Evolutionary conservation across 2,113 vertebrate genomes (phyloP), one percentile per base, ranked within the genome.

Genomic region (Seriola rivoliana): DNA sequence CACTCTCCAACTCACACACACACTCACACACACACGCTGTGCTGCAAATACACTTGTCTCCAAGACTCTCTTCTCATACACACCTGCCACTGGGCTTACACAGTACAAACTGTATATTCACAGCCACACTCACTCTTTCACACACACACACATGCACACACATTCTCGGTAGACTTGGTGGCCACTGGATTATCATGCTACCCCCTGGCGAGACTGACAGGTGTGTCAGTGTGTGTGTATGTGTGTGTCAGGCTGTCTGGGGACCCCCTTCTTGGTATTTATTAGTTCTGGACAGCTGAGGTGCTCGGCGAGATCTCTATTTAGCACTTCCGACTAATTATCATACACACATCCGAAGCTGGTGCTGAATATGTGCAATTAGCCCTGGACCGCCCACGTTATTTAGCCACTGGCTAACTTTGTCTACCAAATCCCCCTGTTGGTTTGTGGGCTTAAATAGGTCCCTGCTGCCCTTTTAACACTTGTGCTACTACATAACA

Each of bases 251-350:
- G 76, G 77, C 65, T 72, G 80, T 81, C 67, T 76, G 65, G 46
- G 70, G 81, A 89, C 86, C 82, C 84, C 84, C 84, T 81, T 79
- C 79, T 81, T 68, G 88, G 91, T 93, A 94, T 95, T 95, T 95
- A 94, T 87, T 91, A 87, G 69, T 80, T 62, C 48, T 84, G 86
- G 91, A 91, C 95, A 95, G 94, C 95, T 95, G 95, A 91, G 81
- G 81, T 81, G 85, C 86, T 89, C 73, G 23, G 75, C 68, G 50
- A 94, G 89, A 89, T 94, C 93, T 94, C 91, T 92, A 93, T 95
- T 94, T 95, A 93, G 93, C 90, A 75, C 90, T 91, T 94, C 87
- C 83, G 69, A 76, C 89, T 92, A 89, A 93, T 95, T 93, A 92
- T 85, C 91, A 85, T 62, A 80, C 85, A 78, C 81, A 76, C 77